Evolutionary conservation across 2,888 invertebrate species (phyloP).

Genomic region (Marasmarcha lunaedactyla): DNA sequence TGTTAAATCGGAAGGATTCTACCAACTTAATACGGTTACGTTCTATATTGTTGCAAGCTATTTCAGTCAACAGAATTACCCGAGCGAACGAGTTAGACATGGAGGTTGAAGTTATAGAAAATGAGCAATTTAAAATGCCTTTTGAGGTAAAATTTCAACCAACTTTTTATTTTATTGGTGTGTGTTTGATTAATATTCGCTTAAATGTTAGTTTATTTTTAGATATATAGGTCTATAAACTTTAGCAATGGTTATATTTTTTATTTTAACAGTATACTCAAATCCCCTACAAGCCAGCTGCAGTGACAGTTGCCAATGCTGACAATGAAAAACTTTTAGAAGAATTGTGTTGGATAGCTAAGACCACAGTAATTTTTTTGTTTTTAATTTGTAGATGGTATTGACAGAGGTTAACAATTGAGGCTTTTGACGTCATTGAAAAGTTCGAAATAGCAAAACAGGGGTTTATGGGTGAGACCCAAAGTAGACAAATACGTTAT

Average conservation of each 20-base stretch:
- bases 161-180: too few species aligned
- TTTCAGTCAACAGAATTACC: slow-evolving; percentile 54
- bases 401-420: too few species aligned
- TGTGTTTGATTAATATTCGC: too few species aligned
- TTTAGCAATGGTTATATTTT: too few species aligned
- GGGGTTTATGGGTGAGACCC: too few species aligned
- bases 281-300: slow-evolving; percentile 33
- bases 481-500: too few species aligned
- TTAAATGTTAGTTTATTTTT: too few species aligned
- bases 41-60: slow-evolving; percentile 44
- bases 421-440: too few species aligned
- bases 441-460: too few species aligned
- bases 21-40: slow-evolving; percentile 37
- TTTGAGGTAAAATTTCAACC: too few species aligned
- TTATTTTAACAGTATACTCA: slow-evolving; percentile 31
- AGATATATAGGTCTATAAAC: too few species aligned
- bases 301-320: slow-evolving; percentile 19
- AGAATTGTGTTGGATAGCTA: slow-evolving; percentile 56
- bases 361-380: slow-evolving; percentile 45
- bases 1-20: slow-evolving; percentile 50
- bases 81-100: slow-evolving; percentile 44
- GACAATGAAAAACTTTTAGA: slow-evolving; percentile 41
- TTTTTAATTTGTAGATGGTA: slow-evolving; percentile 10
- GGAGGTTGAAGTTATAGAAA: slow-evolving; percentile 58
- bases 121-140: slow-evolving; percentile 35